Evolutionary conservation across 2,113 vertebrate species (phyloP), one percentile per base, ranked within the genome.

Genomic region (Callithrix jacchus): DNA sequence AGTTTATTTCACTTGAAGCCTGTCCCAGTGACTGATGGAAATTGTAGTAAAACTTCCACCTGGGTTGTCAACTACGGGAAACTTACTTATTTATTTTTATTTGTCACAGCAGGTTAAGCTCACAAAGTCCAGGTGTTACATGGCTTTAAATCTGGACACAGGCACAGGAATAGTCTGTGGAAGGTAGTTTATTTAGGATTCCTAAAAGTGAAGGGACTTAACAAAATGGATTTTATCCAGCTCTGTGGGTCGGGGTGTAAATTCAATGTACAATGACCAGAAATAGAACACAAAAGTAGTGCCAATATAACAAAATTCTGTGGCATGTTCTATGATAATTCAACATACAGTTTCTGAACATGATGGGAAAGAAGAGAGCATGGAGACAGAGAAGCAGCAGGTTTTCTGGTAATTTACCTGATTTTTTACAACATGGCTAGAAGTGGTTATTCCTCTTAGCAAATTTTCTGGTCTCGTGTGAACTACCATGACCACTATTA

Each of bases 11-110:
- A 91, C 89, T 97, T 95, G 87, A 98, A 98, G 96, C 89, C 93
- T 90, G 71, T 96, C 96, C 86, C 73, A 52, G n/a, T 92, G 95
- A 96, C 95, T 97, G 97, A 97, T 98, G 98, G 97, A 97, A 98
- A 97, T 97, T 97, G 96, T 97, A 96, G 98, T 98, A 98, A 97
- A 97, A 97, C 96, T 97, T 98, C 98, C 98, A 98, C 97, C 98
- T 98, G 97, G 98, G 96, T 97, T 97, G 96, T 97, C 98, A 97
- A 92, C 95, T 97, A 95, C 58, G 77, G 96, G 97, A 97, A 98
- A 95, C 87, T 93, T 98, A 97, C 97, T 97, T 98, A 98, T 98
- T 98, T 98, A 98, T 98, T 98, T 98, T 98, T 98, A 98, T 98
- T 98, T 98, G 98, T 98, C 98, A 98, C 97, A 98, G 97, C 97